These are phyloP conservation scores for Pharmacophagus antenor DNA, from an alignment of 2,888 invertebrate genomes.

Conservation along the genomic window DNA sequence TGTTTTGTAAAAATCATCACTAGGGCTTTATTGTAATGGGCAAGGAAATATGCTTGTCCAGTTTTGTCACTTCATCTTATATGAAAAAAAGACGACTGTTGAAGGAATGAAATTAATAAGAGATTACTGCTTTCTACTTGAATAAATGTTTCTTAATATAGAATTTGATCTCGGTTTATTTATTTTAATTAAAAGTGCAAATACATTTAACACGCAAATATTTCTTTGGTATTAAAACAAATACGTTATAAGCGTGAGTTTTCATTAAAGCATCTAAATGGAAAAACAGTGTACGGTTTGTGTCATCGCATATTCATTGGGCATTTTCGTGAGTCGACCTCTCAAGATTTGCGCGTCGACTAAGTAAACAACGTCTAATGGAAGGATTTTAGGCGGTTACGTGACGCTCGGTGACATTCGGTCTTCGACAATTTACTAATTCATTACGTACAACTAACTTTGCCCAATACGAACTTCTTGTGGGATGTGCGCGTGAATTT, in stretches of 20 bases:
- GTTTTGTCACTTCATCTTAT: no score
- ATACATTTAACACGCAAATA: conserved; percentile 42
- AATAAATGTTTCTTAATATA: background rate
- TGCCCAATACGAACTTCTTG: conserved; percentile 7
- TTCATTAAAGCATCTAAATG: conserved; percentile 77
- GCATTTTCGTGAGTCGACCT: conserved; percentile 78
- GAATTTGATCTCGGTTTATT: background rate
- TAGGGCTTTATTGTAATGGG: no score
- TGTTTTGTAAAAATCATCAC: no score
- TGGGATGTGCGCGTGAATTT: conserved; percentile 9
- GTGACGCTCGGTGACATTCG: conserved; percentile 65
- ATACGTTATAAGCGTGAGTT: conserved; percentile 67
- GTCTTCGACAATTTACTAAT: conserved; percentile 53
- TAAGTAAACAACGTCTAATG: conserved; percentile 77
- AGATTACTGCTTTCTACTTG: background rate
- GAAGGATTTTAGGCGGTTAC: conserved; percentile 71
- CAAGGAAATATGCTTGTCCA: no score
- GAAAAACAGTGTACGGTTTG: conserved; percentile 80
- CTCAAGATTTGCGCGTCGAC: conserved; percentile 76
- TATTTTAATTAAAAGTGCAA: conserved; percentile 3
- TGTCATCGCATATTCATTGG: conserved; percentile 81
- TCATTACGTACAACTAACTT: conserved; percentile 44
- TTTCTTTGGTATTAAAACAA: conserved; percentile 67
- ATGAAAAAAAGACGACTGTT: no score
- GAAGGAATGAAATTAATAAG: no score